phyloP scores from a whole-genome alignment of 2,888 invertebrate species.

The Marasmarcha lunaedactyla region DNA sequence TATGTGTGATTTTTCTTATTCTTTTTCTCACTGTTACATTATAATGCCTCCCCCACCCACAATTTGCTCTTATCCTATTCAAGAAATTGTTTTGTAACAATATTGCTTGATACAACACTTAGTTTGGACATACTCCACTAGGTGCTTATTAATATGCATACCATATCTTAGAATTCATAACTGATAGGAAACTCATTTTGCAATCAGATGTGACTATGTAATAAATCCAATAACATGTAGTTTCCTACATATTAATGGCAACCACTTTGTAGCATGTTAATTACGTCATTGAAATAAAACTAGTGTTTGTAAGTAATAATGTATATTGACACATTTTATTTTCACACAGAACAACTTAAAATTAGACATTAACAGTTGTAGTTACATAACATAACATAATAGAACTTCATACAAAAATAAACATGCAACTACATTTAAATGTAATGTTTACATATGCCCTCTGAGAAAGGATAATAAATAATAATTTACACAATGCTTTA shows the following conservation, averaged over 20 bases:
- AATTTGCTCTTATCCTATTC: slow-evolving; percentile 4
- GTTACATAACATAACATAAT: slow-evolving; percentile 58
- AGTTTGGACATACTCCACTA: neutral
- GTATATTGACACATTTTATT: slow-evolving; percentile 63
- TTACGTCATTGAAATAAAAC: slow-evolving; percentile 29
- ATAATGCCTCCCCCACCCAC: slow-evolving; percentile 14
- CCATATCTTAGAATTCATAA: neutral
- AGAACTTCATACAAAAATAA: slow-evolving; percentile 51
- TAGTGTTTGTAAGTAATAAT: slow-evolving; percentile 44
- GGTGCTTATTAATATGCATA: neutral
- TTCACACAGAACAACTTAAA: no score
- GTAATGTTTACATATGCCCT: slow-evolving; percentile 11
- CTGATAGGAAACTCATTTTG: neutral
- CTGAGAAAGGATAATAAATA: slow-evolving; percentile 35
- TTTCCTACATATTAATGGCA: slow-evolving; percentile 7
- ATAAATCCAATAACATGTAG: neutral
- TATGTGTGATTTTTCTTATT: slow-evolving; percentile 59
- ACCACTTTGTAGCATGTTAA: slow-evolving; percentile 10
- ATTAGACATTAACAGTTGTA: slow-evolving; percentile 49
- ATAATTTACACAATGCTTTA: slow-evolving; percentile 27
- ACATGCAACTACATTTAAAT: slow-evolving; percentile 36
- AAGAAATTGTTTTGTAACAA: neutral
- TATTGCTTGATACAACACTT: slow-evolving; percentile 5
- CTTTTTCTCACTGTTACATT: slow-evolving; percentile 29
- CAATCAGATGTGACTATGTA: neutral